Base-by-base conservation (phyloP, 2,113 vertebrate species). In the Mohoua ochrocephala region DNA sequence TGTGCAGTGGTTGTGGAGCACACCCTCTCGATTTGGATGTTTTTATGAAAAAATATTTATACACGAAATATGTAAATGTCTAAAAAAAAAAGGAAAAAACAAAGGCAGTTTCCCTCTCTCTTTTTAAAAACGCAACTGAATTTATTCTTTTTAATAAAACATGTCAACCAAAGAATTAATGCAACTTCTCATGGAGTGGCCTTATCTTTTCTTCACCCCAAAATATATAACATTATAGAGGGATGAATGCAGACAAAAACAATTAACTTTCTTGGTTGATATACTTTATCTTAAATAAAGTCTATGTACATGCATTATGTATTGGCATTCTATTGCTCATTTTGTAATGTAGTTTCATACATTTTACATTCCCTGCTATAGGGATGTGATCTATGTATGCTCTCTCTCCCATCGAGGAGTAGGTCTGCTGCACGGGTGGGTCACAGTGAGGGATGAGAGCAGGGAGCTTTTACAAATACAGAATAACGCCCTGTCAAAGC, bases 131-230 rank as follows among this genome's bases (percentile, higher is more conserved):
- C 50, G 47, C 91, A 94, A 85, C 80, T 67, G 96, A 98, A 98
- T 98, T 98, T 98, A 98, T 98, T 98, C 97, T 97, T 98, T 98
- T 98, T 98, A 98, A 98, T 98, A 98, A 98, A 98, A 98, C 91
- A 98, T 75, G 97, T 97, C 98, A 98, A 96, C 50, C 56, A 78
- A 86, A 95, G 93, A 88, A 97, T 95, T 86, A 95, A 97, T 96
- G 95, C 78, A 93, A 87, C 96, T 96, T 94, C 91, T 82, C 41
- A 39, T 69, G 3, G 83, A 83, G 86, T 47, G 64, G 95, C 88
- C 88, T 97, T 68, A 68, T 96, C 86, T 93, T 45, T 89, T 47
- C 96, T 50, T 76, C 81, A 50, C 45, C 83, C 79, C 60, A 31
- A 81, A 97, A 95, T 86, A 94, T 87, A 93, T 80, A 93, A 88